Percentiles rank a stretch among this genome's conserved stretches.
phyloP scores from a whole-genome alignment of 2,888 invertebrate species.

The Acanthopleura granulata region DNA sequence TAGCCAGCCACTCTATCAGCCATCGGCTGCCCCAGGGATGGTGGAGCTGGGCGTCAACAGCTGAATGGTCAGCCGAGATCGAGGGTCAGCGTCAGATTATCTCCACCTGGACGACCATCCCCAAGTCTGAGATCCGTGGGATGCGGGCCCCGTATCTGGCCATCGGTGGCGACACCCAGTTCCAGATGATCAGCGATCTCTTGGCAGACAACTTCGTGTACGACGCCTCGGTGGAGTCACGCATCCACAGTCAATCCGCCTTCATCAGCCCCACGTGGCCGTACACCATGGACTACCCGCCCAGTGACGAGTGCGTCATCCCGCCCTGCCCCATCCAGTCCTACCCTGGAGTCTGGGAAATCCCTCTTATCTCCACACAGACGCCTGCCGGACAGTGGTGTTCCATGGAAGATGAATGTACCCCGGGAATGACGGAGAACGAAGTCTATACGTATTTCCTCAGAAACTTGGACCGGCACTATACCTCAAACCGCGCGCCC shows the following conservation, averaged over 20 bases:
- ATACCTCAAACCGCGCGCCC: conserved; percentile 78
- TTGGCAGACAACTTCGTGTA: conserved; percentile 85
- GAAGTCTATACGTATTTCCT: neutral
- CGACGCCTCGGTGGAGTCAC: conserved; percentile 89
- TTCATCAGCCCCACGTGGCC: conserved; percentile 84
- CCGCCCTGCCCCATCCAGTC: conserved; percentile 38
- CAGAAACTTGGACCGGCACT: conserved; percentile 68
- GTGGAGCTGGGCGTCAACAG: conserved; percentile 84
- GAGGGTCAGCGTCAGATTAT: conserved; percentile 89
- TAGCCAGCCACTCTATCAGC: conserved; percentile 93
- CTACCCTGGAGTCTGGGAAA: conserved; percentile 76
- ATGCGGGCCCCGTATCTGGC: conserved; percentile 90
- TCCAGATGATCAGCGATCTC: conserved; percentile 92
- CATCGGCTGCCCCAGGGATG: conserved; percentile 44
- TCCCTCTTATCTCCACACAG: conserved; percentile 78
- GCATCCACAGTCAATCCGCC: conserved; percentile 80
- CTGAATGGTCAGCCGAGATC: conserved; percentile 94
- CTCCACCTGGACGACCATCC: conserved; percentile 82
- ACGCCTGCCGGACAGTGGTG: conserved; percentile 36
- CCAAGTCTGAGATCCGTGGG: conserved; percentile 85
- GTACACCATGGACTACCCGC: conserved; percentile 84
- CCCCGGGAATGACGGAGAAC: neutral
- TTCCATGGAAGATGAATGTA: conserved; percentile 12
- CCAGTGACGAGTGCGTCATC: conserved; percentile 37
- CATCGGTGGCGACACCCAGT: conserved; percentile 90